These are phyloP conservation scores for Zeuzera pyrina DNA, from an alignment of 2,888 invertebrate species.

Conservation along the genomic window DNA sequence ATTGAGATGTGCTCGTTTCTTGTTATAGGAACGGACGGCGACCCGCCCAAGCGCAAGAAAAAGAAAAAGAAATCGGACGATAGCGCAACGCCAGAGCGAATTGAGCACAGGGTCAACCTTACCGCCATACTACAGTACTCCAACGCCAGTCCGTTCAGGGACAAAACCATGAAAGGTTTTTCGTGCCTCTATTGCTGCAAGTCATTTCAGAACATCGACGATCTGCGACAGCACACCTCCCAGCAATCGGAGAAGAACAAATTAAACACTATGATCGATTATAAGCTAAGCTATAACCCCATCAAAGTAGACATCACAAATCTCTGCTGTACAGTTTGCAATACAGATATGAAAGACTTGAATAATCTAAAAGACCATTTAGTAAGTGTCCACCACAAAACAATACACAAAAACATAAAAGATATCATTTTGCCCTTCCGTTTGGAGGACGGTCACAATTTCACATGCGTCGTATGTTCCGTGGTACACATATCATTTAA, in stretches of 20 bases:
- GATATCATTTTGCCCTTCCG: conserved; percentile 63
- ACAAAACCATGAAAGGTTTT: conserved; percentile 59
- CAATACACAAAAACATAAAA: conserved; percentile 52
- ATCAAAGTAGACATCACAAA: conserved; percentile 62
- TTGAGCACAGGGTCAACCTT: conserved; percentile 63
- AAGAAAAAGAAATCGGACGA: conserved; percentile 53
- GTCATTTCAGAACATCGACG: conserved; percentile 45
- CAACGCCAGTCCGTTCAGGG: conserved; percentile 62
- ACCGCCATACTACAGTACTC: conserved; percentile 61
- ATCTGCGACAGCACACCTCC: conserved; percentile 47
- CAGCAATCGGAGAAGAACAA: conserved; percentile 52
- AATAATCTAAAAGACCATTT: conserved; percentile 54
- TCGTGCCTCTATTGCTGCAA: conserved; percentile 63
- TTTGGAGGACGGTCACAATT: conserved; percentile 48
- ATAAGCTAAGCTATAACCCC: conserved; percentile 63
- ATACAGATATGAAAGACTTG: conserved; percentile 43
- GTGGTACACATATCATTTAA: conserved; percentile 59
- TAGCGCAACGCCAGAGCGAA: conserved; percentile 62
- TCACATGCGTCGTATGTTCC: conserved; percentile 53
- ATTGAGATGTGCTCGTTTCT: conserved; percentile 64
- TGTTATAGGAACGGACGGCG: conserved; percentile 62
- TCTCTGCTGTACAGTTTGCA: conserved; percentile 46
- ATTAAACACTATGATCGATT: conserved; percentile 59
- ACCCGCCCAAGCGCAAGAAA: conserved; percentile 49
- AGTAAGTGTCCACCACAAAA: conserved; percentile 41